A percentile compares a stretch with the other conserved stretches of the same genome.
Evolutionary conservation across 2,113 vertebrate species (phyloP).

Genomic region (Prunella fulvescens): DNA sequence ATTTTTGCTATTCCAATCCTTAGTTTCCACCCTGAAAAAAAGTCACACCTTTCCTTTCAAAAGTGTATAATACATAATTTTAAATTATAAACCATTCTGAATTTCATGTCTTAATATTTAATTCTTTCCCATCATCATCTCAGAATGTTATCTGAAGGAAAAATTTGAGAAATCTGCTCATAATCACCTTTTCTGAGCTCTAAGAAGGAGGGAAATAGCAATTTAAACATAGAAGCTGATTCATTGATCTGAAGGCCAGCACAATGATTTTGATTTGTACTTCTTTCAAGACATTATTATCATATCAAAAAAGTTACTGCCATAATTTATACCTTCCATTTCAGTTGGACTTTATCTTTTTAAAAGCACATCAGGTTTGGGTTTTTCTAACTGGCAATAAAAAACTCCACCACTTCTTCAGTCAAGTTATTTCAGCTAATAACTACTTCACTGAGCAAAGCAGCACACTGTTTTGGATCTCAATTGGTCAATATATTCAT

Average conservation of each 20-base stretch:
- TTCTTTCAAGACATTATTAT: not conserved
- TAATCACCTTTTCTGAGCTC: not conserved
- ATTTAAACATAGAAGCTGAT: not conserved
- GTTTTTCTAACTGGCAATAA: not conserved
- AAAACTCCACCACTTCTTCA: not conserved
- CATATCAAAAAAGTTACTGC: not conserved
- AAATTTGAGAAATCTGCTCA: not conserved
- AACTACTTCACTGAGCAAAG: not conserved
- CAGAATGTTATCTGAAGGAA: not conserved
- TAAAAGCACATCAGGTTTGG: not conserved
- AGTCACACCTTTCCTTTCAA: not conserved
- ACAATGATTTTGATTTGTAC: not conserved
- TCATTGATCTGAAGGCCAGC: not conserved
- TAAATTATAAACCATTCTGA: not conserved
- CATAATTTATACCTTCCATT: not conserved
- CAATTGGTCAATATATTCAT: not conserved
- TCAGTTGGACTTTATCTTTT: not conserved
- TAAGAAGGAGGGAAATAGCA: not conserved
- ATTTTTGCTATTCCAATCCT: not conserved
- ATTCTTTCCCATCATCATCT: not conserved
- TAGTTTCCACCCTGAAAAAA: not conserved
- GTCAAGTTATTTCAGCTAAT: not conserved
- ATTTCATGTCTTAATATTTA: not conserved
- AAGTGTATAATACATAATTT: not conserved
- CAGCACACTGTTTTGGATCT: not conserved